Base-by-base conservation (phyloP, 2,888 invertebrate genomes). In the Panopea generosa region DNA sequence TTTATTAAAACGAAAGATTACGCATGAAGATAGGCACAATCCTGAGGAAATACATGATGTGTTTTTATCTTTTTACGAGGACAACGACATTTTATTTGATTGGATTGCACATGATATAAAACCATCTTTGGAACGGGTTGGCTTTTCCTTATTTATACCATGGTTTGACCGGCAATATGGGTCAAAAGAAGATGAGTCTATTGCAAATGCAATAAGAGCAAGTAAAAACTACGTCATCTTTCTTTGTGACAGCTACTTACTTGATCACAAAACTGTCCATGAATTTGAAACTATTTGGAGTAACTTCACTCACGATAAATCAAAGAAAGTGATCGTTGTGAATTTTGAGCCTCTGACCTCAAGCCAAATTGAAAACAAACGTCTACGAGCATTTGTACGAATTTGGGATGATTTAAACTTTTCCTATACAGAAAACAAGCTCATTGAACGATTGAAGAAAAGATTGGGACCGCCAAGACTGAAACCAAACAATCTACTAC, bases 341-440 rank as follows among this genome's bases (percentile, higher is more conserved):
- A 45, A 45, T n/a, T 45, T 45, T 20, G 16, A 45, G 4, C 6
- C n/a, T 3, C 16, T 45, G 20, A n/a, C 6, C 6, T 16, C 20
- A 3, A 20, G 4, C 45, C n/a, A 45, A 20, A 45, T 45, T 4
- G 16, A 45, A 16, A n/a, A 45, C 16, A 45, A 4, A 16, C 45
- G 45, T 16, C 16, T 45, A 18, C 45, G 45, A 20, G 45, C 45
- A 45, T 45, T 45, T 45, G 45, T 45, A 45, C 6, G 45, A 45
- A 45, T 20, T 16, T 45, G 16, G 16, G n/a, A 45, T 6, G 45
- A 45, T 45, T 20, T 45, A n/a, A 16, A 45, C 45, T 45, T 18
- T 20, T 4, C 7, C 6, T 9, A 9, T 18, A 16, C n/a, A 16
- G 45, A 45, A 16, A 45, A n/a, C 16, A 45, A 45, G 16, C 45